Base-by-base conservation (phyloP, 2,113 vertebrate genomes). In the Choloepus hoffmanni region DNA sequence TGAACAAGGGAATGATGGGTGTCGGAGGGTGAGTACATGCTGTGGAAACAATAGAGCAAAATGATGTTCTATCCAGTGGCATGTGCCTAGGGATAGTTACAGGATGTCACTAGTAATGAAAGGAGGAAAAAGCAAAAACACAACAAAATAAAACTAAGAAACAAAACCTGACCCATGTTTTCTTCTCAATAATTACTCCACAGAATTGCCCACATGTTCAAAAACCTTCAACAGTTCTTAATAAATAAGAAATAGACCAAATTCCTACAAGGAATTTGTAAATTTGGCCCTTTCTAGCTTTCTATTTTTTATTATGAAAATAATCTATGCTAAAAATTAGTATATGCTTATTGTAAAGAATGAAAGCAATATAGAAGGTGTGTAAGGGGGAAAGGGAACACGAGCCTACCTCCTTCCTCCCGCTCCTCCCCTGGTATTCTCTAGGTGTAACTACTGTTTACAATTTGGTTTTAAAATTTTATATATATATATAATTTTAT, bases 21-120 rank as follows among this genome's bases (percentile, higher is more conserved):
- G 14, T 24, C 28, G 43, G 79, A 45, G 23, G 40, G 7, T 43
- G 77, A 55, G 18, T 26, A 21, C 1, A 26, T 26, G 30, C 43
- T 88, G 33, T 40, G 40, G 94, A 58, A 93, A 30, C 33, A n/a
- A 82, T 1, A 88, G 43, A 96, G 28, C 33, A 48, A 84, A 87
- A 58, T 26, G 33, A 83, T 23, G 19, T 36, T 62, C 2, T 0
- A 53, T 15, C 68, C 78, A 45, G 63, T 9, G 85, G 11, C 10
- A 12, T 2, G 13, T 33, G 28, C 26, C 45, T 13, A 2, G 43
- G 60, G 77, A 40, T 63, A 36, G 7, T 60, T 45, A 26, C 13
- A n/a, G 63, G 18, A 43, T 12, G 28, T 58, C 43, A 68, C 7
- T 26, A 48, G 55, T 30, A 28, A 85, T 19, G 18, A 90, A 43